phyloP scores from a whole-genome alignment of 2,888 invertebrate genomes.

The Caenorhabditis angaria region DNA sequence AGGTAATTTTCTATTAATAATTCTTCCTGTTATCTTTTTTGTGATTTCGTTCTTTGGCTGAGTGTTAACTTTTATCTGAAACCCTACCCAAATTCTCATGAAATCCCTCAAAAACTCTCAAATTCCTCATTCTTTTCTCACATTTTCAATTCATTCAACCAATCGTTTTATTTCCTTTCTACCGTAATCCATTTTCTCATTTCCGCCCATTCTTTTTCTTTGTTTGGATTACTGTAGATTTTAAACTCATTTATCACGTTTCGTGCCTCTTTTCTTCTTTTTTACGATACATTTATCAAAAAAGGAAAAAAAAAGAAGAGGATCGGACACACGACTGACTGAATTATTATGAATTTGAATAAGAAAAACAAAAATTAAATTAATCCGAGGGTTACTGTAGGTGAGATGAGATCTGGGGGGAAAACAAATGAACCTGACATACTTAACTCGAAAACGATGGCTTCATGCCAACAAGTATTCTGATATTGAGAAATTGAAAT shows the following conservation, averaged over 20 bases:
- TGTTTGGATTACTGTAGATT: neutral
- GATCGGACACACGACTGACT: neutral
- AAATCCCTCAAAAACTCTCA: neutral
- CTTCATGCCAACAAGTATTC: too few relatives aligned
- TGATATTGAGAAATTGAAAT: too few relatives aligned
- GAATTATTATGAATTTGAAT: conserved; percentile 1
- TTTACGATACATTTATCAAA: neutral
- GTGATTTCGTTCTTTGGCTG: neutral
- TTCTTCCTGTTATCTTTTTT: too few relatives aligned
- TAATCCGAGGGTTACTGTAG: conserved; percentile 1
- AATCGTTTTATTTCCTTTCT: neutral
- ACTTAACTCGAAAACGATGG: too few relatives aligned
- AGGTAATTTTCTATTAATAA: too few relatives aligned
- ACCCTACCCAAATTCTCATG: too few relatives aligned
- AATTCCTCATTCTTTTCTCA: neutral
- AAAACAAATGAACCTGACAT: neutral
- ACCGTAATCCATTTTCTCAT: conserved; percentile 1
- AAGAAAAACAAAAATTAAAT: too few relatives aligned
- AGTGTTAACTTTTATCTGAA: neutral
- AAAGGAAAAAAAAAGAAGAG: too few relatives aligned
- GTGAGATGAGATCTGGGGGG: neutral
- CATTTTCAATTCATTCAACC: neutral
- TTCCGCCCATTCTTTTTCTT: neutral
- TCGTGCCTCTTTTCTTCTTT: neutral
- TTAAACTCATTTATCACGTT: neutral